Conservation (phyloP, 2,797 vertebrate species). For the Allobates femoralis region DNA sequence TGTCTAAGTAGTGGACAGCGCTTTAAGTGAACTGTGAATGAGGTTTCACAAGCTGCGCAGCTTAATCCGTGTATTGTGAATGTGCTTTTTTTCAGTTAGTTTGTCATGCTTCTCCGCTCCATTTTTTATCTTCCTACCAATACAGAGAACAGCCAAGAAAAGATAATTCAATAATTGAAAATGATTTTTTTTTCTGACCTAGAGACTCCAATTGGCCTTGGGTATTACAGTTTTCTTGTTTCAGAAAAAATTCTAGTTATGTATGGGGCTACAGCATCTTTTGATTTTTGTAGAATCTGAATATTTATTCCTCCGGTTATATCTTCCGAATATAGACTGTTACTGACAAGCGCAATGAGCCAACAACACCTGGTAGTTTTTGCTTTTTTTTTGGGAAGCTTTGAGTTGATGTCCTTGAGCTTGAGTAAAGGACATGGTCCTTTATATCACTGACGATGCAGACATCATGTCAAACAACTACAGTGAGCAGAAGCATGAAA, state of each 20-base stretch:
- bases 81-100: background rate
- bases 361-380: conserved; percentile 2
- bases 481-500: conserved; percentile 19
- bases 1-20: too few species aligned
- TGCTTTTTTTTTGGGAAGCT: background rate
- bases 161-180: conserved; percentile 44
- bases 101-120: background rate
- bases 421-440: background rate
- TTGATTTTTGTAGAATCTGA: background rate
- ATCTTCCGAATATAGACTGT: background rate
- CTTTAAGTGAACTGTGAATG: conserved; percentile 28
- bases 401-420: conserved; percentile 30
- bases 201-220: conserved; percentile 23
- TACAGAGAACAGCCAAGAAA: conserved; percentile 28
- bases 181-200: conserved; percentile 20
- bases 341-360: conserved; percentile 19
- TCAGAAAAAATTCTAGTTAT: background rate
- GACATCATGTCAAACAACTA: background rate
- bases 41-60: background rate
- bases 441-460: conserved; percentile 39
- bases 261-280: background rate
- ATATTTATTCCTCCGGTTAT: background rate
- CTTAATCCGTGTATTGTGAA: background rate
- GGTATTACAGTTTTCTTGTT: conserved; percentile 17
- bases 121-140: background rate